Conservation (phyloP, 2,797 vertebrate species). For the Semaprochilodus insignis region DNA sequence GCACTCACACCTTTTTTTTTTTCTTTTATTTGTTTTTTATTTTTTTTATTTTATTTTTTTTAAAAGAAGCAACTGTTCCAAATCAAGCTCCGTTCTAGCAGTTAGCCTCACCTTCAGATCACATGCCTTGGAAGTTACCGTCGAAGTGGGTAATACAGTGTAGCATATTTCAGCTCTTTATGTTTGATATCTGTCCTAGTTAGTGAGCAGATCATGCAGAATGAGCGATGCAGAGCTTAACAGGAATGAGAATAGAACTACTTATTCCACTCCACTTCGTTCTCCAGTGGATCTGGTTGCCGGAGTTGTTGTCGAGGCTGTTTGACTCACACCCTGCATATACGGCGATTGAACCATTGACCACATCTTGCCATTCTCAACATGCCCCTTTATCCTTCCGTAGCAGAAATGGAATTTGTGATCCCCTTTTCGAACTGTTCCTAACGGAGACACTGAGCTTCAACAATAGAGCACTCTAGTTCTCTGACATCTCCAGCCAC, state of each 20-base stretch:
- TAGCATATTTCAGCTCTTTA: background rate
- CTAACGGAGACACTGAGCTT: background rate
- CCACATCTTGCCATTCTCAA: background rate
- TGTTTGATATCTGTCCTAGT: background rate
- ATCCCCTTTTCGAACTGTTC: constrained; percentile 12
- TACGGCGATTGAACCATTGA: background rate
- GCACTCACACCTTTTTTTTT: too few relatives aligned
- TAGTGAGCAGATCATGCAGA: background rate
- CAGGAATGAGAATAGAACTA: constrained; percentile 67
- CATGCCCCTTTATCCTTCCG: background rate
- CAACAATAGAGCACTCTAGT: constrained; percentile 62
- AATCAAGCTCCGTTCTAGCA: too few relatives aligned
- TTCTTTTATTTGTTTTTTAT: too few relatives aligned
- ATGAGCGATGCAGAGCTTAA: background rate
- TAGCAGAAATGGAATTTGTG: background rate
- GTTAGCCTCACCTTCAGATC: too few relatives aligned
- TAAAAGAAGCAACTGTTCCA: too few relatives aligned
- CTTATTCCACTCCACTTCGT: background rate
- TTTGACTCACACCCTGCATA: background rate
- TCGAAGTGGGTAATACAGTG: background rate
- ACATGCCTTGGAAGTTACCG: too few relatives aligned
- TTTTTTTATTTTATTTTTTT: too few relatives aligned
- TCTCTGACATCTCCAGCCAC: constrained; percentile 90
- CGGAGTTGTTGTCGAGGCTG: background rate
- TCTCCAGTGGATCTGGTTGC: background rate